Percentiles rank a stretch among this genome's conserved stretches.
Conservation (phyloP, 2,797 vertebrate species). For the Alauda arvensis region DNA sequence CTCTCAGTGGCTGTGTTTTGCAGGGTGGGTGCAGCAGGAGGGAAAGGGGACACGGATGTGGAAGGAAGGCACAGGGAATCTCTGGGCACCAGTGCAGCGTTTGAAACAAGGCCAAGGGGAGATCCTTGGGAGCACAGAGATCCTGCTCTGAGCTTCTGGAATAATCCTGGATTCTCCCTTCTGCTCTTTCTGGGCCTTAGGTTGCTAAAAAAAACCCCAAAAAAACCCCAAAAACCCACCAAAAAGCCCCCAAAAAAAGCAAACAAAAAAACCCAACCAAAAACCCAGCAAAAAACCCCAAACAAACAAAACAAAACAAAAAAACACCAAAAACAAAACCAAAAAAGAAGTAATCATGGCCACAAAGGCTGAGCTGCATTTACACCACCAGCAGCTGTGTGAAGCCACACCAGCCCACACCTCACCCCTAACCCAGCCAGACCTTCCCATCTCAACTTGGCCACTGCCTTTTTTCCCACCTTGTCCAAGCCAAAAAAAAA, state of each 20-base stretch:
- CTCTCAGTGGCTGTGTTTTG: background rate
- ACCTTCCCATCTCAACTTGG: background rate
- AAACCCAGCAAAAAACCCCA: no score
- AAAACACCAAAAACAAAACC: background rate
- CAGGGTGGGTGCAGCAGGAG: rapidly evolving
- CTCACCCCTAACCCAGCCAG: background rate
- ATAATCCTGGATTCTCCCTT: background rate
- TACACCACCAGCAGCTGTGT: background rate
- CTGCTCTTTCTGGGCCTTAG: background rate
- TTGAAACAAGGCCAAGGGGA: background rate
- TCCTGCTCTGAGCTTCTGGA: background rate
- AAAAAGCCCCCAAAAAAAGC: no score
- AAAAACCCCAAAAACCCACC: no score
- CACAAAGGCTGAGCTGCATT: background rate
- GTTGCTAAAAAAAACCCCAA: background rate
- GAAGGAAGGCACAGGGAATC: background rate
- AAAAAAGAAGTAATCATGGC: background rate
- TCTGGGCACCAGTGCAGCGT: background rate
- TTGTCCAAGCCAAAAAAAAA: background rate
- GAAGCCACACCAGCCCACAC: no score
- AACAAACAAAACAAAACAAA: no score
- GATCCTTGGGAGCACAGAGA: background rate
- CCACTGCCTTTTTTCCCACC: background rate
- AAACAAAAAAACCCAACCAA: no score
- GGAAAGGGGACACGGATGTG: background rate